Evolutionary conservation across 2,797 vertebrate species (phyloP), one percentile per base, ranked within the genome.

Genomic region (Coregonus ussuriensis): DNA sequence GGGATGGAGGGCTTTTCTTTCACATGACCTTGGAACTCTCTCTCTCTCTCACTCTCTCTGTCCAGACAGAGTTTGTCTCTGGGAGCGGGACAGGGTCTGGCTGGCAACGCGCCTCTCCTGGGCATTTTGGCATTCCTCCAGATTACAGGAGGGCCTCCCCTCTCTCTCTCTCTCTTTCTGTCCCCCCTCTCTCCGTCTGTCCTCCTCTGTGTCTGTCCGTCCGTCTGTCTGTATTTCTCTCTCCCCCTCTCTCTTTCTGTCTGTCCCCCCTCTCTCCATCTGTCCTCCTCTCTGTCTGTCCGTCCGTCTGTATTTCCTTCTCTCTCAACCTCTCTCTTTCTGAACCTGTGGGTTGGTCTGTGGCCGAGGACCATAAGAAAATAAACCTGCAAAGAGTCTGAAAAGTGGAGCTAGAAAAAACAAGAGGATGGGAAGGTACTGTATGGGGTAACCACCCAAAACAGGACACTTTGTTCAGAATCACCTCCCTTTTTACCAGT

Each of bases 51-150:
- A 18, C 74, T 68, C 41, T 18, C 16, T 53, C 63, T 86, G 92
- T 92, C 95, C 94, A 95, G 95, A 95, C 93, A 91, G 92, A 80
- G 79, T 88, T 84, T 93, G 94, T 53, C 70, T 93, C 94, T 94
- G 91, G 85, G 85, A 83, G 84, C 54, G 88, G 92, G 92, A 89
- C 88, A 89, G 88, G 89, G 89, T 89, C 89, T 91, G 92, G 91
- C 94, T 96, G 95, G 92, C 94, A 96, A 93, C 91, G 91, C 82
- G 82, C 89, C 91, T 95, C 95, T 95, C 96, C 93, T 93, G 96
- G 96, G 95, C 94, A 95, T 97, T 97, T 92, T 93, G 95, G 95
- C 95, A 96, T 97, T 95, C 93, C 91, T 90, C 84, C 75, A 73
- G 76, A 74, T 88, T 87, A 77, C 87, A 29, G 67, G 31, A 66